These are phyloP conservation scores for Leiothrix lutea DNA, from an alignment of 2,113 vertebrate genomes.

Conservation along the genomic window DNA sequence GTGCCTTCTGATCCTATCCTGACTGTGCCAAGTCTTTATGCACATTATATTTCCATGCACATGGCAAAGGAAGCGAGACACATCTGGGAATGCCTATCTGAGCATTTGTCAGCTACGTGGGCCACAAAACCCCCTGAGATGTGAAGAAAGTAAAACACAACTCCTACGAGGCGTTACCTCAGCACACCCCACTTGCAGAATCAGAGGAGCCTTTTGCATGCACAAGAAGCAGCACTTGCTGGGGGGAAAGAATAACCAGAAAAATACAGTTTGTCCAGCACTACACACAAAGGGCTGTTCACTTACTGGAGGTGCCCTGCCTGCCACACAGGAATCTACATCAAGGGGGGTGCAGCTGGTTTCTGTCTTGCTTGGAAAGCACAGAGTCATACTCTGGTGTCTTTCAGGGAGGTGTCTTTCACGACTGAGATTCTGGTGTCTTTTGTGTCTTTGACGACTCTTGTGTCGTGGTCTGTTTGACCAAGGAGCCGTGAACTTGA, in stretches of 20 bases:
- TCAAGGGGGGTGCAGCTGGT: not conserved
- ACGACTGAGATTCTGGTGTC: accelerated
- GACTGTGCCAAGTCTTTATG: not conserved
- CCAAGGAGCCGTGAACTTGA: not conserved
- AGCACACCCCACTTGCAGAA: not conserved
- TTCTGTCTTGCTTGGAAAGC: not conserved
- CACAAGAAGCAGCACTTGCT: not conserved
- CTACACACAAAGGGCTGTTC: not conserved
- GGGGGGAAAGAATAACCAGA: not conserved
- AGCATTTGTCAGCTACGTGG: not conserved
- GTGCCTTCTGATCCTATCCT: not conserved
- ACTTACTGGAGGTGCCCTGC: no score
- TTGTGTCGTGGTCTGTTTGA: not conserved
- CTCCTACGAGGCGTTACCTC: accelerated
- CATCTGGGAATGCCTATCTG: not conserved
- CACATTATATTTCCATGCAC: not conserved
- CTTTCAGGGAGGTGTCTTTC: not conserved
- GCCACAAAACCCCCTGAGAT: not conserved
- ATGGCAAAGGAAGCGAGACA: accelerated
- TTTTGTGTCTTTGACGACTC: not conserved
- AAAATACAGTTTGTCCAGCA: not conserved
- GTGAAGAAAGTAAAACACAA: not conserved
- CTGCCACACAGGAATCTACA: accelerated
- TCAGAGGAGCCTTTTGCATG: not conserved
- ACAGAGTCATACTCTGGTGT: accelerated